A percentile compares a stretch with the other conserved stretches of the same genome.
Evolutionary conservation across 2,797 vertebrate genomes (phyloP).

Genomic region (Ptychobarbus kaznakovi): DNA sequence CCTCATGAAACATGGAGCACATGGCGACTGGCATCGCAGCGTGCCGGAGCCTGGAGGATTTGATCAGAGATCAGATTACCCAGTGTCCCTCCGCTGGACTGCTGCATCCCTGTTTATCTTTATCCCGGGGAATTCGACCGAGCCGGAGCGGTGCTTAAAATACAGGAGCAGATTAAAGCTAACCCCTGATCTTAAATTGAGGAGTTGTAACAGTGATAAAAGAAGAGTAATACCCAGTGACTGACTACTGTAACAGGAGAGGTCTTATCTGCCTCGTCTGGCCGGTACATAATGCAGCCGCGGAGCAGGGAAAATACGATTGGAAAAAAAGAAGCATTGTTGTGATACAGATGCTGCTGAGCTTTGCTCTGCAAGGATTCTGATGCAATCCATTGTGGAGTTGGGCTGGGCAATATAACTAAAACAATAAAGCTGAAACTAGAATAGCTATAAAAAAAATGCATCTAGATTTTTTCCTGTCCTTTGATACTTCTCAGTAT

Average conservation of each 20-base stretch:
- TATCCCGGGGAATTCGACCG: slow-evolving; percentile 49
- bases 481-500: background rate
- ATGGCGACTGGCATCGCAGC: slow-evolving; percentile 52
- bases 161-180: slow-evolving; percentile 68
- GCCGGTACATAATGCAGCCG: slow-evolving; percentile 56
- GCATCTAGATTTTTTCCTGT: background rate
- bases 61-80: slow-evolving; percentile 68
- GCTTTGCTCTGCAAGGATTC: slow-evolving; percentile 13
- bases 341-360: slow-evolving; percentile 26
- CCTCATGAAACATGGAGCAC: slow-evolving; percentile 51
- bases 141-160: slow-evolving; percentile 63
- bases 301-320: slow-evolving; percentile 42
- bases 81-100: slow-evolving; percentile 64
- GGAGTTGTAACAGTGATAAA: slow-evolving; percentile 76
- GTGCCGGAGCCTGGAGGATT: slow-evolving; percentile 51
- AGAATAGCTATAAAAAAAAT: background rate
- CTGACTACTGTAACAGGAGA: slow-evolving; percentile 77
- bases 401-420: background rate
- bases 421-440: background rate
- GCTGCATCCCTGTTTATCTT: slow-evolving; percentile 65
- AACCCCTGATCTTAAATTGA: slow-evolving; percentile 75
- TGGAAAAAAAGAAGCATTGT: slow-evolving; percentile 25
- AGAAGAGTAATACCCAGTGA: slow-evolving; percentile 79
- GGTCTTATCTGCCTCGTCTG: slow-evolving; percentile 71
- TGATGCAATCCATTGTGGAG: slow-evolving; percentile 23